Evolutionary conservation across 2,113 vertebrate species (phyloP).

Genomic region (Strix aluco): DNA sequence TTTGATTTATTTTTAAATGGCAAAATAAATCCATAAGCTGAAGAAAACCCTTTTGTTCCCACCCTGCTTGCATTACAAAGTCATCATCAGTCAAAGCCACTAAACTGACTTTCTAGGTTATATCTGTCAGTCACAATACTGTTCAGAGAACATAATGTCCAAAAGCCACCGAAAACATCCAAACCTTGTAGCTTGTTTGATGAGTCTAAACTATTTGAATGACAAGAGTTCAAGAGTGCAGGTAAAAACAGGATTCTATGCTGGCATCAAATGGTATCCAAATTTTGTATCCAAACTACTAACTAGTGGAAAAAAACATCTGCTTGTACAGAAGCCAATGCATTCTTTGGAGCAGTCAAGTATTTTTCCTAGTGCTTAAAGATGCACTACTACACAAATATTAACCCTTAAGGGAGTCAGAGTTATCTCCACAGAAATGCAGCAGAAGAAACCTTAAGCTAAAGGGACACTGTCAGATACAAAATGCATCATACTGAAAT

Average conservation of each 20-base stretch:
- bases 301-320: background rate
- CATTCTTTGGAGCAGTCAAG: background rate
- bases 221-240: slow-evolving; percentile 2
- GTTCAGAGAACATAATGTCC: slow-evolving; percentile 57
- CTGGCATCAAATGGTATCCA: background rate
- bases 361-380: background rate
- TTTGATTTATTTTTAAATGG: slow-evolving; percentile 4
- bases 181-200: slow-evolving; percentile 7
- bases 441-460: background rate
- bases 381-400: background rate
- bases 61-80: slow-evolving; percentile 66
- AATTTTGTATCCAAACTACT: background rate
- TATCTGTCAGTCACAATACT: slow-evolving; percentile 55
- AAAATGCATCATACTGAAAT: background rate
- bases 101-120: slow-evolving; percentile 50
- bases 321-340: background rate
- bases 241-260: background rate
- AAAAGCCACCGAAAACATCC: slow-evolving; percentile 68
- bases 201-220: background rate
- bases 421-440: background rate
- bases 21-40: background rate
- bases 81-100: slow-evolving; percentile 56
- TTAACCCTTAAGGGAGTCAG: background rate
- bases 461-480: background rate
- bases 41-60: slow-evolving; percentile 39